These are phyloP conservation scores for Mus musculus DNA, from an alignment of 2,113 vertebrate genomes.

Conservation along the genomic window DNA sequence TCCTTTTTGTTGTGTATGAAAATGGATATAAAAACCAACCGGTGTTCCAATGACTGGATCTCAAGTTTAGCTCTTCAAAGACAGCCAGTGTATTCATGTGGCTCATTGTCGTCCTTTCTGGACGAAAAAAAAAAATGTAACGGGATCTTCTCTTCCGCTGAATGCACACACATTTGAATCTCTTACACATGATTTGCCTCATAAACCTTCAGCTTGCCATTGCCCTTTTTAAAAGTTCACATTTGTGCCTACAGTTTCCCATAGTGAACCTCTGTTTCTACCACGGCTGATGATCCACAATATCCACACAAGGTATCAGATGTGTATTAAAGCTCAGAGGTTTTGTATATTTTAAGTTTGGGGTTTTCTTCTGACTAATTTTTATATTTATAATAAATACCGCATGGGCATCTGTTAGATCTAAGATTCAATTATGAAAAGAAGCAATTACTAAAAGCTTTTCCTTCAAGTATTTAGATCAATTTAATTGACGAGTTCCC, in stretches of 20 bases:
- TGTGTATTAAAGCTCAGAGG: background rate
- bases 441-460: background rate
- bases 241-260: no score
- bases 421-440: conserved; percentile 2
- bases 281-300: background rate
- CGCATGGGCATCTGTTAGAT: background rate
- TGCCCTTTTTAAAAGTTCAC: background rate
- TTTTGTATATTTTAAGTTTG: background rate
- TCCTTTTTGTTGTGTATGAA: background rate
- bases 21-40: background rate
- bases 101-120: background rate
- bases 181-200: background rate
- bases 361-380: background rate
- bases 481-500: conserved; percentile 53
- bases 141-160: background rate
- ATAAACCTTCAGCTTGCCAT: background rate
- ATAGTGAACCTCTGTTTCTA: background rate
- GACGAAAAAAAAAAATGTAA: background rate
- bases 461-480: conserved; percentile 7
- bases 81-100: background rate
- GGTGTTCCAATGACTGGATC: background rate
- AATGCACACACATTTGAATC: background rate
- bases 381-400: conserved; percentile 20
- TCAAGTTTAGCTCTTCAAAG: background rate
- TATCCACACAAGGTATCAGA: background rate